A percentile compares a stretch with the other conserved stretches of the same genome.
Conservation (phyloP, 53 echinoderm and acorn worm genomes). For the Apostichopus leukothele region DNA sequence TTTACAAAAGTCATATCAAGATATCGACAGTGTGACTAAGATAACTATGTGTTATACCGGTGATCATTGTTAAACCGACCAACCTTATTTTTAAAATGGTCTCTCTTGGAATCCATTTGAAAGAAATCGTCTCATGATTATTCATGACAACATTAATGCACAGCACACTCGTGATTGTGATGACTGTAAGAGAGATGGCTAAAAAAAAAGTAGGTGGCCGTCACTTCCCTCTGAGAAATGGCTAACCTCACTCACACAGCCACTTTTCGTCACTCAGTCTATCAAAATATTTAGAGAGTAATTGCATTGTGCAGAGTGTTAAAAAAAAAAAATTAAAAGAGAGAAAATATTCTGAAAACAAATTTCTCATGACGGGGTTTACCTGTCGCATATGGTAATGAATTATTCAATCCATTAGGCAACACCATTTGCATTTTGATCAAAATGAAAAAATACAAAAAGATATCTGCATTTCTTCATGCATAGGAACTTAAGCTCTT, state of each 20-base stretch:
- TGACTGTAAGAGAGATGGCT: no score
- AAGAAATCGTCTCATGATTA: no score
- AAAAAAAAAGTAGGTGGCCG: no score
- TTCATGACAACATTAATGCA: no score
- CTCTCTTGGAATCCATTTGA: no score
- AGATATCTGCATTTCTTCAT: constrained; percentile 23
- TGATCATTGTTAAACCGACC: no score
- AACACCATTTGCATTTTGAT: constrained; percentile 5
- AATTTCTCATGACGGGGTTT: background rate
- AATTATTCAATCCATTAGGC: constrained; percentile 43
- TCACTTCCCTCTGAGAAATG: background rate
- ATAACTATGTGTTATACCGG: no score
- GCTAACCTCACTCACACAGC: background rate
- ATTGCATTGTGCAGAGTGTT: background rate
- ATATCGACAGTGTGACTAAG: no score
- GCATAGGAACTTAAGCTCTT: constrained; percentile 1
- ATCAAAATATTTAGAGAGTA: background rate
- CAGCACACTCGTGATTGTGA: no score
- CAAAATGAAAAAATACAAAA: background rate
- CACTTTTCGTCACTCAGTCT: background rate
- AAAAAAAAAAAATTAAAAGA: background rate
- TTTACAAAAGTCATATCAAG: no score
- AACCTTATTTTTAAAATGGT: no score
- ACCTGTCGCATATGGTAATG: background rate
- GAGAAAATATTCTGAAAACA: background rate